Base-by-base conservation (phyloP, 2,888 invertebrate species). In the Leptura quadrifasciata region DNA sequence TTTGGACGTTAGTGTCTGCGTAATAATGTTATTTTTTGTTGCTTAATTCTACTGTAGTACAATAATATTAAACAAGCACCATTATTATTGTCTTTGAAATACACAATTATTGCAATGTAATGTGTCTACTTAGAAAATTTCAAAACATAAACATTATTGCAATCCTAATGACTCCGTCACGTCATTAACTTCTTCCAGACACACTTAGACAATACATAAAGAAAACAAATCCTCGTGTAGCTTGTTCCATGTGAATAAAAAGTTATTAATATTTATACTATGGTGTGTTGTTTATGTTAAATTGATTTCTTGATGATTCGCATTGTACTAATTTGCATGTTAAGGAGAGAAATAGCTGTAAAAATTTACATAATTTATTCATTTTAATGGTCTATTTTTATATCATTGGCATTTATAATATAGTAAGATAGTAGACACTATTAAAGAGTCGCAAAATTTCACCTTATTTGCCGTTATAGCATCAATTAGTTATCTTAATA, bases 351-450 rank as follows among this genome's bases (percentile, higher is more conserved):
- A 15, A 35, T 35, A 61, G 3, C 39, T 63, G 35, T 63, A 39
- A 35, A 63, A 39, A 63, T 63, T 63, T 63, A 20, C 39, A 63
- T 63, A 63, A 39, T 18, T 17, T 39, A 35, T 63, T 63, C 39
- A 63, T 35, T 20, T 18, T 27, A 47, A 31, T 6, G 4, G 27
- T 18, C n/a, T 39, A 63, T 63, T 63, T 18, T 63, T 9, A 35
- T n/a, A 17, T 63, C 27, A 61, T n/a, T 31, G n/a, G 31, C 3
- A 61, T 61, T 61, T 31, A 61, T 63, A 63, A 17, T n/a, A 47
- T 47, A 47, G 35, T 63, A 63, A 20, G 39, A 47, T 39, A 39
- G 39, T 63, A 21, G 39, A 63, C 24, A 27, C 27, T 61, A 63
- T 63, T 63, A 35, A 63, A 39, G 39, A 10, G 10, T 12, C 12